Evolutionary conservation across 2,797 vertebrate genomes (phyloP), one percentile per base, ranked within the genome.

Genomic region (Microchirus variegatus): DNA sequence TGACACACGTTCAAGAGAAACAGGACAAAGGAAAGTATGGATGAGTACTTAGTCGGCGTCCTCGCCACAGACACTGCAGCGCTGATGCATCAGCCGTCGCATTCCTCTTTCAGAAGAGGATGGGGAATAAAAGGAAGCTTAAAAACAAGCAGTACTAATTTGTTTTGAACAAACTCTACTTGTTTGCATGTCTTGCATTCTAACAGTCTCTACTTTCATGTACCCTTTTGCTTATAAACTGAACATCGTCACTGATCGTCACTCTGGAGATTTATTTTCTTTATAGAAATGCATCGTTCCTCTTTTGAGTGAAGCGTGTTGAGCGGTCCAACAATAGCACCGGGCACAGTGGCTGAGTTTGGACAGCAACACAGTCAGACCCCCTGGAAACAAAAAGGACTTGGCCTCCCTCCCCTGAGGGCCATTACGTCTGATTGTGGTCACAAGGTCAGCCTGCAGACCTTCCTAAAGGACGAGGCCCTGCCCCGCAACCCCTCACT

Each of bases 401-500:
- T 83, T 78, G 60, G 67, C 65, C 67, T 72, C 74, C 66, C 63
- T 88, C 90, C 90, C 92, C 38, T 6, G 88, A 81, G 91, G 75
- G 86, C 82, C 89, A 83, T 93, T 92, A 92, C 78, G 83, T 89
- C 80, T 93, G 91, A 93, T 92, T 91, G 84, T 89, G 87, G 91
- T 84, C 88, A 91, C 87, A 91, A 92, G 93, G 93, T 94, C 93
- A 92, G 80, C 31, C 69, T 83, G 85, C 93, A 94, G 92, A 78
- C 89, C 86, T 94, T 94, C 92, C 93, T 93, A 90, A 87, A 86
- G 83, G 85, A 89, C 78, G 56, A 89, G 75, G 70, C 74, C 80
- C 87, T 57, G 68, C 73, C 78, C 67, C 19, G 8, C 61, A 74
- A 51, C 64, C 73, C 67, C 78, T 75, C 52, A 58, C 67, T 53